Evolutionary conservation across 2,797 vertebrate genomes (phyloP), one percentile per base, ranked within the genome.

Genomic region (Hafferia zeledoni): DNA sequence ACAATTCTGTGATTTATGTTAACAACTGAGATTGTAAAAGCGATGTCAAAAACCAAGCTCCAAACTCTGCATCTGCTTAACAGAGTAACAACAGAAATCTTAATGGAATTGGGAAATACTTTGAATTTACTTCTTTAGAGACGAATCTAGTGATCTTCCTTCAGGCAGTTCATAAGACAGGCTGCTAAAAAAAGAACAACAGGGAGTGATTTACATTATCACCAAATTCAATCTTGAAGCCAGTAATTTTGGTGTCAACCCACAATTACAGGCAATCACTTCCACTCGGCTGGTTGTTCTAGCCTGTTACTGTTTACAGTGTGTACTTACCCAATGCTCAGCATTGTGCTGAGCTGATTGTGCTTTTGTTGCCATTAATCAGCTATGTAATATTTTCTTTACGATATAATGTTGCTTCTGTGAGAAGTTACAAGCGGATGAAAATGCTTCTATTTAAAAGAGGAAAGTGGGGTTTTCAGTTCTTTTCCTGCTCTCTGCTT

Each of bases 181-280:
- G 59, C 83, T 92, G 83, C 83, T 83, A 94, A 90, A 81, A 82
- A 77, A 89, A 92, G 92, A 89, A 87, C 93, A 93, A 56, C 52
- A 57, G 79, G 77, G 76, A 75, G 65, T 71, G 94, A 95, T 96
- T 87, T 95, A 94, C 77, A 94, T 96, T 93, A 96, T 94, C 69
- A 72, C 82, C 77, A 91, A 78, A 92, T 94, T 91, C 86, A 92
- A 27, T 90, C 90, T 95, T 80, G 84, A 96, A 97, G 93, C 75
- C 83, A 70, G 84, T 95, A 95, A 96, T 96, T 94, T 94, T 72
- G 81, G 65, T 95, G 84, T 90, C 78, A 92, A 17, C n/a, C 91
- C 75, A 46, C 60, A 95, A 90, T 94, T 95, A 95, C 79, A 94
- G 80, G 61, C 65, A 95, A 95, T 97, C 68, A 17, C 83, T 94